Evolutionary conservation across 2,797 vertebrate genomes (phyloP), one percentile per base, ranked within the genome.

Genomic region (Liasis olivaceus): DNA sequence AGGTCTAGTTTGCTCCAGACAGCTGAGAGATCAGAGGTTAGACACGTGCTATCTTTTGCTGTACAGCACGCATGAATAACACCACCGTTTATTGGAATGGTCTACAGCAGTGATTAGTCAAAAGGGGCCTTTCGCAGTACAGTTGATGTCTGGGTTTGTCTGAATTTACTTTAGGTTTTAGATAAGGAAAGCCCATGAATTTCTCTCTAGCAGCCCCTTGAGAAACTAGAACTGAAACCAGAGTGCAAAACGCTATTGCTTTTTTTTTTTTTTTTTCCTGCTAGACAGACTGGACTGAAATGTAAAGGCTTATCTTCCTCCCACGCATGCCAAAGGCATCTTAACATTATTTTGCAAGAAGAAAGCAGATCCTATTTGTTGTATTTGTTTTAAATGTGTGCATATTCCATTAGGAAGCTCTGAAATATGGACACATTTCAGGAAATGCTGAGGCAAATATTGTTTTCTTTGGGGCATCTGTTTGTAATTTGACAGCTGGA

Each of bases 181-280:
- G 97, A 98, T 98, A 98, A 97, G 95, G 88, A 92, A 94, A 85
- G 69, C 87, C 77, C 96, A 93, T 93, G 96, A 96, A 95, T 96
- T 94, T 93, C 95, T 96, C 51, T 93, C 90, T 95, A 96, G 93
- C 96, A 94, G 90, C 91, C 91, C 93, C 96, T 94, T 95, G 96
- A 97, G 97, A 97, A 97, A 96, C 90, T 92, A 97, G 95, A 96
- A 97, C 97, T 96, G 96, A 96, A 93, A 92, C 92, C 95, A 96
- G 93, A 22, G 36, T 62, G 64, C 62, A 62, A 90, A 91, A 91
- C 51, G 31, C 15, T 58, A 7, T 90, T 84, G 47, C n/a, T n/a
- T n/a, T n/a, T n/a, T 51, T 51, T 13, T 4, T 5, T 13, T 17
- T 77, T 31, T 42, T 36, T 42, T 4, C 36, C 72, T 24, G 20